A percentile compares a stretch with the other conserved stretches of the same genome.
These are phyloP conservation scores for Oxyruncus cristatus DNA, from an alignment of 2,113 vertebrate species.

Conservation along the genomic window DNA sequence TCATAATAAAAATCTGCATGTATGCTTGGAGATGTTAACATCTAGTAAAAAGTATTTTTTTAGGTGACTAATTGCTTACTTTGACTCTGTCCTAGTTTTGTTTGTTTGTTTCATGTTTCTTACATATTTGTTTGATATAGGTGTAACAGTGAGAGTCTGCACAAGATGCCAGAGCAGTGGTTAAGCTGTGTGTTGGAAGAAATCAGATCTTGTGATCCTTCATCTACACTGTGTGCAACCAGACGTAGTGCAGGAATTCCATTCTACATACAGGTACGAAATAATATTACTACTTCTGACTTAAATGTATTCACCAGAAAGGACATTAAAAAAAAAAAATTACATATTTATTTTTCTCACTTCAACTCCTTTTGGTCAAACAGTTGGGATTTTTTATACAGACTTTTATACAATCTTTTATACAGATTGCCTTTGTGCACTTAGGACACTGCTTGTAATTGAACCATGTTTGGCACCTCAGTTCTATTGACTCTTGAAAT, in stretches of 20 bases:
- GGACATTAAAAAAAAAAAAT: background rate
- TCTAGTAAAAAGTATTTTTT: background rate
- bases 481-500: background rate
- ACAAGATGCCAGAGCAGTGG: slow-evolving; percentile 87
- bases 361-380: background rate
- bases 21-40: background rate
- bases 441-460: background rate
- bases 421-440: background rate
- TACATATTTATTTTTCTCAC: background rate
- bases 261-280: slow-evolving; percentile 93
- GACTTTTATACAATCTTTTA: background rate
- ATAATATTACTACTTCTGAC: background rate
- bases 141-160: slow-evolving; percentile 79
- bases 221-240: slow-evolving; percentile 92
- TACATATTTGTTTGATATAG: slow-evolving; percentile 55
- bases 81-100: background rate
- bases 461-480: background rate
- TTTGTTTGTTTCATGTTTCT: background rate
- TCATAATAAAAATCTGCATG: background rate
- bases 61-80: background rate
- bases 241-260: slow-evolving; percentile 95
- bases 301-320: background rate
- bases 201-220: slow-evolving; percentile 87
- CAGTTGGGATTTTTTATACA: background rate
- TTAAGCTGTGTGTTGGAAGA: slow-evolving; percentile 86